Base-by-base conservation (phyloP, 2,113 vertebrate species). In the Macrotis lagotis region DNA sequence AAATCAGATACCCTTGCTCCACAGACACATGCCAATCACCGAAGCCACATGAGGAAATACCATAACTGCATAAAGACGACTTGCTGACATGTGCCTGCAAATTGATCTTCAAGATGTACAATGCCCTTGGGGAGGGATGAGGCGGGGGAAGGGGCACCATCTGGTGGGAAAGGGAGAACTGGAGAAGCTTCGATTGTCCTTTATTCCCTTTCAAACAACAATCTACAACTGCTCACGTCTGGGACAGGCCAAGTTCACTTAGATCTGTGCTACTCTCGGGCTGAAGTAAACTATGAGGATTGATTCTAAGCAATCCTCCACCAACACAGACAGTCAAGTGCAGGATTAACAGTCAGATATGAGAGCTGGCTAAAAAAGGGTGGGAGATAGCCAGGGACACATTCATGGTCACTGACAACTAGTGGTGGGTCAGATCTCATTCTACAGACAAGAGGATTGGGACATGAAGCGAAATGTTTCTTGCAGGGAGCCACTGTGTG, bases 1-100 rank as follows among this genome's bases (percentile, higher is more conserved):
- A 96, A 96, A 98, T 93, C 50, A 91, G 97, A 98, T 91, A 93
- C 51, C 31, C 91, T 49, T 91, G 47, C 52, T 95, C 50, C 10
- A 97, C 66, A 96, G 97, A 95, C 96, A 91, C 94, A 53, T 93
- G 90, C 89, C 89, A 96, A 97, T 94, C 94, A 25, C 93, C 22
- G 91, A 25, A 24, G 91, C 93, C 90, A 7, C 2, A 28, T 89
- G 25, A 96, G 97, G 96, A 96, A 97, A 97, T 93, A 59, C 93
- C 55, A 28, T 92, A 93, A 97, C 83, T 53, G 53, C 50, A 26
- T 19, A 22, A 96, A 88, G 94, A 94, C 1, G 28, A 90, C 90
- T 91, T 90, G 51, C 90, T 95, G 96, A 95, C 25, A 8, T 83
- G 25, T 19, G 91, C 51, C 94, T 95, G 95, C 89, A 97, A 97